Evolutionary conservation across 2,888 invertebrate genomes (phyloP).

Genomic region (Acleris cristana): DNA sequence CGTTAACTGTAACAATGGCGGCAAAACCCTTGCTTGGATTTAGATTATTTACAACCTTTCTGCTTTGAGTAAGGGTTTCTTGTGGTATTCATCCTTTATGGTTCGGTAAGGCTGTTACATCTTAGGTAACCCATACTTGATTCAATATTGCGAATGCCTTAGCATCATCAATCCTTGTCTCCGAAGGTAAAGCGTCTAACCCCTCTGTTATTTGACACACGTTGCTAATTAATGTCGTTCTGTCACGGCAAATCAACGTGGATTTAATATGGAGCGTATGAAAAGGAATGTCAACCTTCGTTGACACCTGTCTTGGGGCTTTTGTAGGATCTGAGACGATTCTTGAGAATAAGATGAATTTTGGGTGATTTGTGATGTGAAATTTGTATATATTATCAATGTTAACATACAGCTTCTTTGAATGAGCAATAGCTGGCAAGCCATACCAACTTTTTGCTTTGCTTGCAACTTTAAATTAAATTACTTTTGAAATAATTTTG

Average conservation of each 20-base stretch:
- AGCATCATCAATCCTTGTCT: slow-evolving; percentile 35
- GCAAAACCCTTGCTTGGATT: neutral
- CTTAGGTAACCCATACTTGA: slow-evolving; percentile 29
- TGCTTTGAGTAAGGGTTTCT: neutral
- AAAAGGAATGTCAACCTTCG: slow-evolving; percentile 28
- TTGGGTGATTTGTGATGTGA: too few relatives aligned
- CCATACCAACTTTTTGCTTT: too few relatives aligned
- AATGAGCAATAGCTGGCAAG: neutral
- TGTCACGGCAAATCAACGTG: slow-evolving; percentile 37
- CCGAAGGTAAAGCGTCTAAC: slow-evolving; percentile 25
- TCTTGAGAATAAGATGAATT: slow-evolving; percentile 1
- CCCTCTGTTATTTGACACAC: slow-evolving; percentile 37
- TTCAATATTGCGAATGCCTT: slow-evolving; percentile 32
- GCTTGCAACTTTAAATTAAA: too few relatives aligned
- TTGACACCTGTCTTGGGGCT: slow-evolving; percentile 24
- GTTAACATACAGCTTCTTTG: neutral
- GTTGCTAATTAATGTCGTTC: slow-evolving; percentile 32
- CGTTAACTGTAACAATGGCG: slow-evolving; percentile 12
- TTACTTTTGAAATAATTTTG: neutral
- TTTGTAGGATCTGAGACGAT: neutral
- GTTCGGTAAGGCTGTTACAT: neutral
- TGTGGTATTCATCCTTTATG: neutral
- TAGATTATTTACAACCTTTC: slow-evolving; percentile 8
- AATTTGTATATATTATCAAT: too few relatives aligned
- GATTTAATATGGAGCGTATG: slow-evolving; percentile 33